Percentiles rank a stretch among this genome's conserved stretches.
Evolutionary conservation across 2,113 vertebrate genomes (phyloP).

Genomic region (Cairina moschata): DNA sequence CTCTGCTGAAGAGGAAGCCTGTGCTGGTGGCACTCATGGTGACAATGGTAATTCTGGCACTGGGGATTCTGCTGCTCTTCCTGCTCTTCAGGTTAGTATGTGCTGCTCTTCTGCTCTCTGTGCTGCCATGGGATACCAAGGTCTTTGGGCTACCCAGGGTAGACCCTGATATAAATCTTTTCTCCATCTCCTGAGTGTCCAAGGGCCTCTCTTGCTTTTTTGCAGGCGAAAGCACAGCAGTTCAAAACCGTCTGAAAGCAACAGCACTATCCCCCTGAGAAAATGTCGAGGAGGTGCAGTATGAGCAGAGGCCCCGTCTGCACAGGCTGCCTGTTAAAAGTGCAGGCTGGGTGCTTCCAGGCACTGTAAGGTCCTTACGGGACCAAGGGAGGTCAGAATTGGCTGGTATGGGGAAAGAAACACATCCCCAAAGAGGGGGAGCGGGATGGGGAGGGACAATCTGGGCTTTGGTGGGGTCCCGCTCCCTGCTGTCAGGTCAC

Average conservation of each 20-base stretch:
- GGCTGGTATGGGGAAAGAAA: not conserved
- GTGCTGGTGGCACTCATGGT: not conserved
- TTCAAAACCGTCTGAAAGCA: not conserved
- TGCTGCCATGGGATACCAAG: not conserved
- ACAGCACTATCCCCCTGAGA: constrained; percentile 17
- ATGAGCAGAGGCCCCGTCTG: not conserved
- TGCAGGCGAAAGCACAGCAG: not conserved
- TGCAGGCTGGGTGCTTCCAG: not conserved
- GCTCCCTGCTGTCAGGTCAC: not conserved
- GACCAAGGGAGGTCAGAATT: not conserved
- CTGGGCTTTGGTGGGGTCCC: not conserved
- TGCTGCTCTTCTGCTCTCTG: not conserved
- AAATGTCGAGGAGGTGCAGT: constrained; percentile 5
- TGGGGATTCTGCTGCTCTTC: constrained; percentile 26
- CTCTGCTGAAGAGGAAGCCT: not conserved
- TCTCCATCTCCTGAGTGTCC: not conserved
- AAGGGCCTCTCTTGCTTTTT: not conserved
- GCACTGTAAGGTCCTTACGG: not conserved
- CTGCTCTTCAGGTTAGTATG: constrained; percentile 27
- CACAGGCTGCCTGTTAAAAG: not conserved
- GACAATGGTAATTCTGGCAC: not conserved
- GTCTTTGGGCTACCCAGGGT: not conserved
- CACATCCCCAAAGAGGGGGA: not conserved
- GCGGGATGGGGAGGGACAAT: accelerated
- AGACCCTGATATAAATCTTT: not conserved